Base-by-base conservation (phyloP, 2,888 invertebrate genomes). In the Ormyrus pomaceus region DNA sequence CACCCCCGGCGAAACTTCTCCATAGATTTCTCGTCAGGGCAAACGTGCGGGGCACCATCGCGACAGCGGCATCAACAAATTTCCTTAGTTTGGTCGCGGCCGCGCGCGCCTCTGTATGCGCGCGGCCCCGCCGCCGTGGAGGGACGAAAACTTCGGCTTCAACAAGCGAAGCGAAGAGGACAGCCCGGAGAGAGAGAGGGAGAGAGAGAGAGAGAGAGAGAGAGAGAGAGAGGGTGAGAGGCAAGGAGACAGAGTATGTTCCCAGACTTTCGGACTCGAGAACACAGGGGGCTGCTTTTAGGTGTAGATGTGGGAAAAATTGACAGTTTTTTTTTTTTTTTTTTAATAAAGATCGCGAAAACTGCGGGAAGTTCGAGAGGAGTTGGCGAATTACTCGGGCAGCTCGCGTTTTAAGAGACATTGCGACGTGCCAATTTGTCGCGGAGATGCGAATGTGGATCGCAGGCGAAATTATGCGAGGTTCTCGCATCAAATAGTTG, bases 51-150 rank as follows among this genome's bases (percentile, higher is more conserved):
- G 34, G 34, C 34, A 34, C 34, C 64, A 48, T 19, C 34, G 6
- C 56, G 61, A 73, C 55, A 66, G 66, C 66, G 46, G 73, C 68
- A 73, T 78, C 68, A 78, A 73, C 78, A 73, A 78, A 78, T 78
- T 73, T 72, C 62, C 73, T 78, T 68, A 78, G 78, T 73, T 78
- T 73, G 68, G 55, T 6, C 10, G 11, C 46, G 56, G 11, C 46
- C 64, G n/a, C 58, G 34, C 10, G 8, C 19, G 56, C 11, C 46
- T 58, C 9, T 50, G 34, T 48, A 10, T 68, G 68, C 48, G 53
- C 7, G 11, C 46, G 56, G 11, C 13, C 64, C 9, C 58, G 34
- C 34, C 61, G 68, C 56, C 46, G 51, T 61, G 45, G 65, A 45
- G 50, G 34, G 70, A 56, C 13, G 58, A 77, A 71, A 77, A 77